Percentiles rank a stretch among this genome's conserved stretches.
phyloP scores from a whole-genome alignment of 2,113 vertebrate species.

The Dascyllus trimaculatus region DNA sequence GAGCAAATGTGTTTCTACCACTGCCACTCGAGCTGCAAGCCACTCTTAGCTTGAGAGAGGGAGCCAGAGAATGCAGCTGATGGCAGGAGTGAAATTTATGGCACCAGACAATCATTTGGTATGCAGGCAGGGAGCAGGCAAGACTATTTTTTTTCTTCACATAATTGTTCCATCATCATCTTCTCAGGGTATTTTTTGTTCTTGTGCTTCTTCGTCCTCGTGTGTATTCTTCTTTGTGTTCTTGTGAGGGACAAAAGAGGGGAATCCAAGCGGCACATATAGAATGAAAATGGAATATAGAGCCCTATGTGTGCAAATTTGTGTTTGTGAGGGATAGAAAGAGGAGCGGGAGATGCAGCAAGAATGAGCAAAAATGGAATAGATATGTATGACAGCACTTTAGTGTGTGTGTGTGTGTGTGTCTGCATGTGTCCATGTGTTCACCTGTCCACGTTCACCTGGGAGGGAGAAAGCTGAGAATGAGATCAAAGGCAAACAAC shows the following conservation, averaged over 20 bases:
- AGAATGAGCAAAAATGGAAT: constrained; percentile 40
- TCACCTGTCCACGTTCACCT: constrained; percentile 66
- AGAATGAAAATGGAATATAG: constrained; percentile 24
- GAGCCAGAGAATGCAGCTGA: constrained; percentile 52
- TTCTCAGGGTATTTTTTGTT: constrained; percentile 37
- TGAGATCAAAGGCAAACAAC: constrained; percentile 85
- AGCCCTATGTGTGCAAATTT: constrained; percentile 37
- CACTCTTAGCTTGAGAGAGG: constrained; percentile 44
- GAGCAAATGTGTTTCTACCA: constrained; percentile 70
- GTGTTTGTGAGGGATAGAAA: constrained; percentile 28
- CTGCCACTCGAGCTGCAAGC: constrained; percentile 42
- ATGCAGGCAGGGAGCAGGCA: constrained; percentile 57
- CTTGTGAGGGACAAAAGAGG: constrained; percentile 25
- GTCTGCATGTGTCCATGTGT: constrained; percentile 46
- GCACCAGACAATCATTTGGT: constrained; percentile 56
- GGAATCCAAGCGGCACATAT: constrained; percentile 23
- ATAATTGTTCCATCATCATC: constrained; percentile 71
- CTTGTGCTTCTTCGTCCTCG: background rate
- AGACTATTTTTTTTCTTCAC: constrained; percentile 42
- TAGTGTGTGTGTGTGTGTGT: constrained; percentile 32
- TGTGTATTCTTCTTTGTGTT: constrained; percentile 32
- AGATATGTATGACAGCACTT: constrained; percentile 33
- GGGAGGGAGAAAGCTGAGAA: constrained; percentile 71
- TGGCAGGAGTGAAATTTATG: constrained; percentile 60
- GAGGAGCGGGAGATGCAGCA: background rate